These are phyloP conservation scores for Synanthedon vespiformis DNA, from an alignment of 2,888 invertebrate genomes.

Conservation along the genomic window DNA sequence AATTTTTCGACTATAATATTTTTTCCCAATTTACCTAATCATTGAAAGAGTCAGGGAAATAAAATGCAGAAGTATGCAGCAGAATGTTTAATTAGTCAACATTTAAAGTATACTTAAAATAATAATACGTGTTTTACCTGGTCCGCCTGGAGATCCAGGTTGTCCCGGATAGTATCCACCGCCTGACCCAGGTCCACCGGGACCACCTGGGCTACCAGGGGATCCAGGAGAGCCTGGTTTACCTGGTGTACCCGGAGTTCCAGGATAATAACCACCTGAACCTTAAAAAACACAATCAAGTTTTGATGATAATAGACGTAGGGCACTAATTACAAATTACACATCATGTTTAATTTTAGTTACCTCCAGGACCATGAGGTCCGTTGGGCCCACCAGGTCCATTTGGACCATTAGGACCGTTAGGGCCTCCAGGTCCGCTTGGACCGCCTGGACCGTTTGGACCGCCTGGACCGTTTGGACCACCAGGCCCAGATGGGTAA, in stretches of 20 bases:
- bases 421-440: constrained; percentile 8
- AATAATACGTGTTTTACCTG: background rate
- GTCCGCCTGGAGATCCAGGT: constrained; percentile 9
- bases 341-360: background rate
- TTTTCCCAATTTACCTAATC: background rate
- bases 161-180: constrained; percentile 2
- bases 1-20: background rate
- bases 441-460: constrained; percentile 7
- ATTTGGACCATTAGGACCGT: constrained; percentile 11
- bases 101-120: background rate
- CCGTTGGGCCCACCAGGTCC: constrained; percentile 11
- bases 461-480: constrained; percentile 12
- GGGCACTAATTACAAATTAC: background rate
- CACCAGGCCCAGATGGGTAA: constrained; percentile 23
- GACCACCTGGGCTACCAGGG: constrained; percentile 13
- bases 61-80: no score
- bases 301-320: background rate
- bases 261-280: constrained; percentile 25
- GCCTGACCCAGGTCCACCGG: constrained; percentile 5
- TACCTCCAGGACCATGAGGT: constrained; percentile 2
- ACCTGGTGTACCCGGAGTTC: constrained; percentile 48
- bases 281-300: no score
- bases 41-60: no score
- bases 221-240: constrained; percentile 21
- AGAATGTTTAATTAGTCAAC: no score